Base-by-base conservation (phyloP, 2,113 vertebrate species). In the Neotoma lepida region DNA sequence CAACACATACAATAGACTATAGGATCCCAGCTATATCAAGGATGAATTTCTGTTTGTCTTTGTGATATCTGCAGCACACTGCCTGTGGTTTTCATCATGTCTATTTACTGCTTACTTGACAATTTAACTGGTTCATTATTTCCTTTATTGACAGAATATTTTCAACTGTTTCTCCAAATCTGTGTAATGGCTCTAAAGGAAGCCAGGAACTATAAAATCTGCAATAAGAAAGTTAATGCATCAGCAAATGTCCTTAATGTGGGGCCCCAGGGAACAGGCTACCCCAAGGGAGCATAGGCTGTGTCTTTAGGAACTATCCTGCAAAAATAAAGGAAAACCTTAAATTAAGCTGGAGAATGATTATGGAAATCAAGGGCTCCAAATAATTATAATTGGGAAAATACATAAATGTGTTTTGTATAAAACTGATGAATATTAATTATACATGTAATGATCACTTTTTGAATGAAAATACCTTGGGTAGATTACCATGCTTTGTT, bases 51-150 rank as follows among this genome's bases (percentile, higher is more conserved):
- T 13, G 26, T 78, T 44, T 63, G 4, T 54, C 26, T 70, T n/a
- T 46, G 3, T 51, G 28, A 12, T 39, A 24, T 66, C 82, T 35
- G 18, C 8, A 56, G 24, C 13, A 61, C 24, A 35, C 51, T 64
- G 30, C 35, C 30, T 73, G 9, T 90, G 22, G 2, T n/a, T 3
- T 20, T 15, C 6, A 73, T 33, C 26, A 15, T 44, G 39, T 64
- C 6, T 73, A 9, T 26, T n/a, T 80, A 12, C 39, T 12, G 7
- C 58, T 85, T 33, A 30, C 22, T 41, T 76, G 84, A 84, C 28
- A 92, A 70, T 89, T 70, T 80, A 90, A 49, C 9, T 54, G n/a
- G 18, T 64, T 41, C 18, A 64, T 92, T 94, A 56, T 73, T 56
- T 89, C n/a, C 22, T 51, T 6, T 14, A 41, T 86, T 64, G 28